Evolutionary conservation across 1,140 invertebrate genomes (phyloP), one percentile per base, ranked within the genome.

Genomic region (Papilio polyxenes): DNA sequence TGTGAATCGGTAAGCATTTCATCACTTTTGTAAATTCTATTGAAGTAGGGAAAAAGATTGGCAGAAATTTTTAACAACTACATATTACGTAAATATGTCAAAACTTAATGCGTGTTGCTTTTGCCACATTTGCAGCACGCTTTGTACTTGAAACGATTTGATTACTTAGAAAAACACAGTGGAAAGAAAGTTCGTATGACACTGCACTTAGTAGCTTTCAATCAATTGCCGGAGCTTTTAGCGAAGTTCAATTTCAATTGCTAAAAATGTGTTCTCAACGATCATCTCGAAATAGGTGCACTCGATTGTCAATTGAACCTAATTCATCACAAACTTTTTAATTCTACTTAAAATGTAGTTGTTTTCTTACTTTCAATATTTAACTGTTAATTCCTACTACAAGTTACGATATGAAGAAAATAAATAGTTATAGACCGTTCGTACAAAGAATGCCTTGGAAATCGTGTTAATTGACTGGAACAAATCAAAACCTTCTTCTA

Each of bases 121-220:
- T 37, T 37, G 23, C 62, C 65, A 31, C 62, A 65, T 72, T 72
- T 37, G 11, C n/a, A 20, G 20, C 31, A 37, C 65, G 11, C 65
- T 40, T 31, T 23, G 9, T 31, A 72, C 8, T 72, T 37, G 13
- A 15, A 72, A 72, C 0, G 31, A 72, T 4, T 72, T 72, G 65
- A 37, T 72, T 72, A 72, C 65, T 72, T 62, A 40, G 40, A 72
- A 31, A 31, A 72, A 23, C 31, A 37, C 62, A 13, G 23, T 37
- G 3, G 31, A 72, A 13, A 72, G 31, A 37, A 72, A 72, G 62
- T 65, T 65, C 31, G 65, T 13, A 31, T 20, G 48, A 17, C 44
- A 53, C 51, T 77, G 44, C 75, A 77, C 75, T 77, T 53, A 56
- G 75, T 51, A 56, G 48, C 75, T 77, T 49, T 77, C 48, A 77